These are phyloP conservation scores for Hesperophylax magnus DNA, from an alignment of 1,140 invertebrate genomes.

Conservation along the genomic window DNA sequence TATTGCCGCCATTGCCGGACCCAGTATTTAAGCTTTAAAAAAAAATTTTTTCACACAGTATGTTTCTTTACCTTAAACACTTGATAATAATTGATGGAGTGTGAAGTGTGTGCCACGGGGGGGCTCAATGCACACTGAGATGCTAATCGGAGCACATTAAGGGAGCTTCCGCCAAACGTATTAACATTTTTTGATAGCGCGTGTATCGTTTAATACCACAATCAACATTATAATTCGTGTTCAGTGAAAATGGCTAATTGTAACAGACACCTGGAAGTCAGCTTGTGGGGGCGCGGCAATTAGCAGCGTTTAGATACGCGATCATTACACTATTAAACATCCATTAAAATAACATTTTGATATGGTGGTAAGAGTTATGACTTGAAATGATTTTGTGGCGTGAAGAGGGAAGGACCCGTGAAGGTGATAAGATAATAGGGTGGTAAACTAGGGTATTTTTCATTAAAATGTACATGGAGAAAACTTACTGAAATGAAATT, in stretches of 20 bases:
- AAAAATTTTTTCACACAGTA: too few species aligned
- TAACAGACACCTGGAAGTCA: not conserved
- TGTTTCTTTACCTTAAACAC: not conserved
- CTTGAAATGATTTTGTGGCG: too few species aligned
- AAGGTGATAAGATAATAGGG: too few species aligned
- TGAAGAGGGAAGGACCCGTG: too few species aligned
- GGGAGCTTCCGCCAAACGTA: not conserved
- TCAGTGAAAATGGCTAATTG: not conserved
- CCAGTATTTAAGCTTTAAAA: too few species aligned
- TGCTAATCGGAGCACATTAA: slow-evolving; percentile 23
- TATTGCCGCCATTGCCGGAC: too few species aligned
- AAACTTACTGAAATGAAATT: too few species aligned
- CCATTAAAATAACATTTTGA: too few species aligned
- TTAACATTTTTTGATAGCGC: slow-evolving; percentile 4
- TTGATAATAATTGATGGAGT: not conserved
- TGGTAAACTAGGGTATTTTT: too few species aligned
- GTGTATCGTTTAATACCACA: not conserved
- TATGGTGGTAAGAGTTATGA: too few species aligned
- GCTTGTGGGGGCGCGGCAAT: not conserved
- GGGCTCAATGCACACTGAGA: not conserved
- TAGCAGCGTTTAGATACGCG: not conserved
- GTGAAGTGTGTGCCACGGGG: not conserved
- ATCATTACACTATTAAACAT: too few species aligned
- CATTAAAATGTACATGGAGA: too few species aligned
- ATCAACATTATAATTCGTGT: not conserved